Base-by-base conservation (phyloP, 2,113 vertebrate genomes). In the Crotalus helleri region DNA sequence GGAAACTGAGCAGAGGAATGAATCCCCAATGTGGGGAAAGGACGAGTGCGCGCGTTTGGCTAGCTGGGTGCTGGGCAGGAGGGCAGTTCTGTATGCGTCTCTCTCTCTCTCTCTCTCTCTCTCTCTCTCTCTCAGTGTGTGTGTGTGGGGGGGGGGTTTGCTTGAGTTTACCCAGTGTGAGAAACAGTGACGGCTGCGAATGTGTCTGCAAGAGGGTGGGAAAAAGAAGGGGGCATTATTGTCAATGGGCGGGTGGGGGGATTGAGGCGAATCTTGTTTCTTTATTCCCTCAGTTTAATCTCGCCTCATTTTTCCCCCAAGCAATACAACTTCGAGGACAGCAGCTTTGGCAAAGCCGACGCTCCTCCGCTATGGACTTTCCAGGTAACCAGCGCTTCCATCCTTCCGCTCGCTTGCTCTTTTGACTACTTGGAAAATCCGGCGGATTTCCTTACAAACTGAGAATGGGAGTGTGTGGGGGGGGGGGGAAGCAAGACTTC, bases 241-340 rank as follows among this genome's bases (percentile, higher is more conserved):
- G 98, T 97, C 97, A 97, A 97, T 97, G 98, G 98, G 98, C 98
- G 97, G 98, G 26, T 4, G 59, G 98, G 97, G 98, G 97, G 97
- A 97, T 95, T 97, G 97, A 98, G 98, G 97, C 96, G 96, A 97
- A 95, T 97, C 97, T 95, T 97, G 97, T 97, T 97, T 97, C 97
- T 93, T 95, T 94, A 96, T 96, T 96, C 97, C 94, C 96, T 94
- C 96, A 96, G 97, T 97, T 95, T 95, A 95, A 88, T 93, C 97
- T 96, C 95, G 64, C 94, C 96, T 97, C 97, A 94, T 97, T 97
- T 96, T 95, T 95, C 1, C 96, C 94, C 29, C 61, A 89, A 95
- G 97, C 97, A 93, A 95, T 97, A 94, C 96, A 96, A 98, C 96
- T 98, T 98, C 95, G 96, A 94, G 94, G 97, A 96, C 95, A 92